These are phyloP conservation scores for Cricetomys ansorgei DNA, from an alignment of 2,113 vertebrate genomes.

Conservation along the genomic window DNA sequence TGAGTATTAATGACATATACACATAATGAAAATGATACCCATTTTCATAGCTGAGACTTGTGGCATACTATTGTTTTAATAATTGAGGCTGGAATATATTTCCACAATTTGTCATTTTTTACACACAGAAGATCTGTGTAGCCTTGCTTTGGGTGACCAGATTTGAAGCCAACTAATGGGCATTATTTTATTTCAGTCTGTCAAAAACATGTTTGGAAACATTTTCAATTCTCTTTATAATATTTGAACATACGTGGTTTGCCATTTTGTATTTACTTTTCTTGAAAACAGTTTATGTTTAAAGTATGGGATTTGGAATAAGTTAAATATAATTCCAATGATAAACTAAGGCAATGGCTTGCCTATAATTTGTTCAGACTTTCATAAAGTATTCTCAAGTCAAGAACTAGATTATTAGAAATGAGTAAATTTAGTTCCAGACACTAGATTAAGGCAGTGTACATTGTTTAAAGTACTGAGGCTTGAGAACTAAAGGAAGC, in stretches of 20 bases:
- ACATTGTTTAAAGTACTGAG: background rate
- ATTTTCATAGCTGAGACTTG: background rate
- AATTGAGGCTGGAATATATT: background rate
- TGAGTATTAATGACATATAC: background rate
- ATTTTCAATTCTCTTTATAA: slow-evolving; percentile 41
- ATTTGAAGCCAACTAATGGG: slow-evolving; percentile 16
- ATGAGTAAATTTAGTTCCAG: background rate
- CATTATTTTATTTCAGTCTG: slow-evolving; percentile 28
- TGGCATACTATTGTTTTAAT: background rate
- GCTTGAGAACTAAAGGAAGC: background rate
- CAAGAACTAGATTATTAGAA: background rate
- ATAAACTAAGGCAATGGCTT: slow-evolving; percentile 15
- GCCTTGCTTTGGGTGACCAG: background rate
- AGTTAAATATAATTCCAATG: slow-evolving; percentile 10
- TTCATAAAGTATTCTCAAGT: slow-evolving; percentile 24
- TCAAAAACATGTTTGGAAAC: slow-evolving; percentile 36
- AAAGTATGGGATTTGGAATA: background rate
- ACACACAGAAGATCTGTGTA: background rate
- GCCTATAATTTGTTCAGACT: background rate
- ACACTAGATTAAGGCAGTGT: background rate
- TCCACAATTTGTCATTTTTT: background rate
- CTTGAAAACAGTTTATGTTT: slow-evolving; percentile 13
- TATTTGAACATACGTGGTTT: background rate
- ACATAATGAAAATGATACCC: too few relatives aligned
- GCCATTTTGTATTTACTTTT: slow-evolving; percentile 51